Base-by-base conservation (phyloP, 1,140 invertebrate genomes). In the Diuraphis noxia region DNA sequence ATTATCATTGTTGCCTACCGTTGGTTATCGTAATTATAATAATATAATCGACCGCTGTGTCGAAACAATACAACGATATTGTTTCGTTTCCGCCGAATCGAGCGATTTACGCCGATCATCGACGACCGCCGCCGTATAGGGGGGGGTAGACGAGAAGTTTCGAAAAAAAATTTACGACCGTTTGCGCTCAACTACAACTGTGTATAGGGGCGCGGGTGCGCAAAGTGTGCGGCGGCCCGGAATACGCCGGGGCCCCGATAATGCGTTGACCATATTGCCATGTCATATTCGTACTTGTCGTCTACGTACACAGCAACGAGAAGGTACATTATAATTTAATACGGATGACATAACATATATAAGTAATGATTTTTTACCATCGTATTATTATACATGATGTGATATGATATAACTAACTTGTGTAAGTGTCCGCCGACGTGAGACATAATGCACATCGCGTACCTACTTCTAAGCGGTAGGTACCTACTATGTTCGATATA, bases 271-370 rank as follows among this genome's bases (percentile, higher is more conserved):
- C 88, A 72, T 46, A 43, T 49, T 90, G 88, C 88, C 88, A 90
- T 90, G 88, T 90, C 88, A 81, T 90, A 90, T 81, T 90, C 88
- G 63, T 90, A 90, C 41, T 81, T 90, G 88, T 90, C 88, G 72
- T 90, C 88, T 81, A 81, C 88, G 72, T 90, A 90, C 72, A 90
- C 88, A 43, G 40, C 88, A 46, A 81, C 88, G 21, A 90, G 88
- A 90, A 90, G 88, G 88, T 90, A 90, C n/a, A n/a, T n/a, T 34
- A 72, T 17, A 72, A 72, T n/a, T 17, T n/a, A 72, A 72, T n/a
- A 17, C 17, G n/a, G 30, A n/a, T n/a, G 56, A 72, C 30, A 49
- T 21, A 49, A 23, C 19, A 30, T 56, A 56, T n/a, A 56, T 7
- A 5, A 23, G 21, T 72, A 72, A 17, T n/a, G 56, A 72, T 72